Conservation (phyloP, 2,888 invertebrate species). For the Xanthia togata region DNA sequence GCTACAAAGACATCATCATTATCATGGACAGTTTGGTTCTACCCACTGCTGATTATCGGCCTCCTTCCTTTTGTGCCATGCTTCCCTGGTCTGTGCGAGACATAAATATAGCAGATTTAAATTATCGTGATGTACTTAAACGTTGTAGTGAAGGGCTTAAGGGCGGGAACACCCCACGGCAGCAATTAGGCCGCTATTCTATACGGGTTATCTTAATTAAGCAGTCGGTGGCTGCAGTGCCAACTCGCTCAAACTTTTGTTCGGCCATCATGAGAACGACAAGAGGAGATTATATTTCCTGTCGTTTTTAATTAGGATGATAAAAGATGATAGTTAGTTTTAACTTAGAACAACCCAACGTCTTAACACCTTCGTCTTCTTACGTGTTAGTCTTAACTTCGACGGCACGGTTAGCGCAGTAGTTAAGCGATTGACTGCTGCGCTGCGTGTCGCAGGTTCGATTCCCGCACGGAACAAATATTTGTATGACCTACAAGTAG, state of each 20-base stretch:
- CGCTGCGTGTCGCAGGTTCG: too few relatives aligned
- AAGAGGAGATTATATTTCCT: constrained; percentile 2
- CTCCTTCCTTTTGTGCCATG: too few relatives aligned
- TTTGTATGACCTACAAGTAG: too few relatives aligned
- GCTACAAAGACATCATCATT: too few relatives aligned
- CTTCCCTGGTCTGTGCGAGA: neutral
- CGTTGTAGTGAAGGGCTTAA: neutral
- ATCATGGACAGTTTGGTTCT: too few relatives aligned
- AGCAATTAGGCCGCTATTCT: constrained; percentile 67
- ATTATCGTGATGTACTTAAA: constrained; percentile 8
- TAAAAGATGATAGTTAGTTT: neutral
- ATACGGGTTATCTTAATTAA: constrained; percentile 72
- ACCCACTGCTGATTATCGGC: too few relatives aligned
- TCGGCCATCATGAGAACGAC: constrained; percentile 4
- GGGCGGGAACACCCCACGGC: constrained; percentile 18
- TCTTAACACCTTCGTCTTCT: too few relatives aligned
- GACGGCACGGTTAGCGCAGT: too few relatives aligned
- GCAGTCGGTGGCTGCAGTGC: constrained; percentile 64
- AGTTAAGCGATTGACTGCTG: too few relatives aligned
- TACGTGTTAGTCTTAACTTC: too few relatives aligned
- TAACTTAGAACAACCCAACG: too few relatives aligned
- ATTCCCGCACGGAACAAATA: too few relatives aligned
- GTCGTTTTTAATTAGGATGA: neutral
- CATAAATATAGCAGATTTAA: neutral
- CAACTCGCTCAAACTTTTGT: constrained; percentile 51